Evolutionary conservation across 2,888 invertebrate genomes (phyloP).

Genomic region (Conistra vaccinii): DNA sequence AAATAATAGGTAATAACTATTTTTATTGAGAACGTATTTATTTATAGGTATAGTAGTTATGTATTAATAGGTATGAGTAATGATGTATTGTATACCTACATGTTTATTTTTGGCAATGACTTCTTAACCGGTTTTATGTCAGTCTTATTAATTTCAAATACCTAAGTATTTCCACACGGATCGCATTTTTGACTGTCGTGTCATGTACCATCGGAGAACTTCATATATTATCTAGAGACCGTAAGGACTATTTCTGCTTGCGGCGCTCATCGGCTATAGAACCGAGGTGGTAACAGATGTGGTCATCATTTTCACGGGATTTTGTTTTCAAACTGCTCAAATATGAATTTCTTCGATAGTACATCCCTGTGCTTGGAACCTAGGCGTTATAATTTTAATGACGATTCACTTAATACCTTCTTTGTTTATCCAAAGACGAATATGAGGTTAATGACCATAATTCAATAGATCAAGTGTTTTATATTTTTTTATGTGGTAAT

Average conservation of each 20-base stretch:
- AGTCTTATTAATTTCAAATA: background rate
- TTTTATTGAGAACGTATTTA: conserved; percentile 4
- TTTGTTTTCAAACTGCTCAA: no score
- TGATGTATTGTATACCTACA: background rate
- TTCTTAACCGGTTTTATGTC: background rate
- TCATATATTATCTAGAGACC: no score
- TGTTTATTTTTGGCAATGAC: background rate
- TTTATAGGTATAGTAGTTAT: background rate
- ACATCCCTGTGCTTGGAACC: background rate
- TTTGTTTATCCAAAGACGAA: background rate
- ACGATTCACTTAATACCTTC: background rate
- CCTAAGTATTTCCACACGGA: background rate
- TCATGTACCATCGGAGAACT: no score
- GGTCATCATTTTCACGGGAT: no score
- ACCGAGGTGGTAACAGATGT: no score
- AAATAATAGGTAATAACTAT: conserved; percentile 7
- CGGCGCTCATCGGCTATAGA: no score
- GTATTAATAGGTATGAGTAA: background rate
- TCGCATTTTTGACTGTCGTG: background rate
- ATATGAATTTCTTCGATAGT: no score
- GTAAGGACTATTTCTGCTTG: no score
- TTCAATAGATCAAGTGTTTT: background rate
- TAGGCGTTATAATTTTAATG: background rate
- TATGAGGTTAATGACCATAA: background rate
- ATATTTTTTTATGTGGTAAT: no score